A percentile compares a stretch with the other conserved stretches of the same genome.
phyloP scores from a whole-genome alignment of 1,140 invertebrate species.

The Leptinotarsa defecta region DNA sequence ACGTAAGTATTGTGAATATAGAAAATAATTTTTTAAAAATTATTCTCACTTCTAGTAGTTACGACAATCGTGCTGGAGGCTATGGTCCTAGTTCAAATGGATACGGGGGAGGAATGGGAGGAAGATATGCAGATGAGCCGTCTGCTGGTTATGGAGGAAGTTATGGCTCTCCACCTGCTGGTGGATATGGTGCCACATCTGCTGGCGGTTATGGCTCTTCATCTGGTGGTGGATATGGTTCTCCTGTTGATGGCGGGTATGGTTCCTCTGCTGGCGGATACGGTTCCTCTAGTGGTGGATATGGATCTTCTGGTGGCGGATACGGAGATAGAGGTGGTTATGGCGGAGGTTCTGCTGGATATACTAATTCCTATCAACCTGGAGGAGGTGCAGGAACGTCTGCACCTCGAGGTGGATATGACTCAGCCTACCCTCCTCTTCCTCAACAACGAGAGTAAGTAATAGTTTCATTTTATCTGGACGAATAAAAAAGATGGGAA shows the following conservation, averaged over 20 bases:
- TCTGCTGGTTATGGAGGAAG: background rate
- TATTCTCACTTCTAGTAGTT: constrained; percentile 25
- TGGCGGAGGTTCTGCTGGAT: constrained; percentile 21
- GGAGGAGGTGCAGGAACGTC: constrained; percentile 26
- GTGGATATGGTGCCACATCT: background rate
- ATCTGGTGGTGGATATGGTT: constrained; percentile 13
- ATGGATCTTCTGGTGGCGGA: constrained; percentile 11
- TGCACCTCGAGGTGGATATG: constrained; percentile 41
- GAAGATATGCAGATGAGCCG: constrained; percentile 25
- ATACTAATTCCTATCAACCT: constrained; percentile 35
- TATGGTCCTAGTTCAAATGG: constrained; percentile 29
- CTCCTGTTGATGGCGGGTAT: constrained; percentile 23
- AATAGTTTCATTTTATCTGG: background rate
- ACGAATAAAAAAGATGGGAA: too few relatives aligned
- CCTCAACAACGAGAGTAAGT: constrained; percentile 54
- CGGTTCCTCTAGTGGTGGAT: constrained; percentile 33
- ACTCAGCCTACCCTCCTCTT: constrained; percentile 52
- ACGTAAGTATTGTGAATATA: constrained; percentile 41
- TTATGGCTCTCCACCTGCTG: background rate
- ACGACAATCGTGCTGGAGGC: constrained; percentile 19
- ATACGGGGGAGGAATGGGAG: constrained; percentile 34
- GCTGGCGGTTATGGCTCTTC: constrained; percentile 36
- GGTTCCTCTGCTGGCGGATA: constrained; percentile 27
- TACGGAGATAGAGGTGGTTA: constrained; percentile 36
- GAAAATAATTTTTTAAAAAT: background rate